Percentiles rank a stretch among this genome's conserved stretches.
phyloP scores from a whole-genome alignment of 53 echinoderm and acorn worm species.

The Antedon mediterranea region DNA sequence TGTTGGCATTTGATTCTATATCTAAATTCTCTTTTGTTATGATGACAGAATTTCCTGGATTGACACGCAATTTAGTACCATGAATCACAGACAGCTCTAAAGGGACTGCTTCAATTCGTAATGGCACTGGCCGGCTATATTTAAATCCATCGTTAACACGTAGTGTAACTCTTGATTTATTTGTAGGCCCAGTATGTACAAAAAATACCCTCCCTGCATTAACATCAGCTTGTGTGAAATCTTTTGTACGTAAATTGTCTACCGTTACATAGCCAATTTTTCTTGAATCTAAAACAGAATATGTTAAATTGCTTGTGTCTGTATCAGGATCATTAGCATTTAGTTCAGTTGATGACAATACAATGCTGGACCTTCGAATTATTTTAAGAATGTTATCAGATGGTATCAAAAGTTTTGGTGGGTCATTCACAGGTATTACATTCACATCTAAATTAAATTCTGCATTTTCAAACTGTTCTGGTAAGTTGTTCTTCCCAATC shows the following conservation, averaged over 20 bases:
- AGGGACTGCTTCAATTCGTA: slow-evolving; percentile 58
- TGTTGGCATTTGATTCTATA: slow-evolving; percentile 62
- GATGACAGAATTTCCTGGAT: slow-evolving; percentile 37
- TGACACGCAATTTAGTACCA: slow-evolving; percentile 32
- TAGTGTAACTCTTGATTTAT: slow-evolving; percentile 60
- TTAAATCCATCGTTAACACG: slow-evolving; percentile 48
- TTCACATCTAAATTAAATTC: slow-evolving; percentile 41
- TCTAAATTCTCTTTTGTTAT: slow-evolving; percentile 32
- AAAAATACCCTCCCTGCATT: slow-evolving; percentile 43
- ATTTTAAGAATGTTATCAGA: slow-evolving; percentile 59
- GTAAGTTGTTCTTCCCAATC: slow-evolving; percentile 33
- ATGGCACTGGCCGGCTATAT: slow-evolving; percentile 60
- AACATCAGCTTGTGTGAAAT: slow-evolving; percentile 74
- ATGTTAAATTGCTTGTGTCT: slow-evolving; percentile 30
- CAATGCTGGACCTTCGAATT: slow-evolving; percentile 36
- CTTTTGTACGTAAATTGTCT: not conserved
- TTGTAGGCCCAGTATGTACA: slow-evolving; percentile 60
- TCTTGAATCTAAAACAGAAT: slow-evolving; percentile 47
- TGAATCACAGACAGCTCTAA: slow-evolving; percentile 41
- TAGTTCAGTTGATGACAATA: slow-evolving; percentile 29
- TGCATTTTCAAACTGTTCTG: slow-evolving; percentile 28
- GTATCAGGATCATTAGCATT: slow-evolving; percentile 68
- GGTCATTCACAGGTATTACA: slow-evolving; percentile 67
- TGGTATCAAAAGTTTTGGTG: slow-evolving; percentile 52
- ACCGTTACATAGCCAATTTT: slow-evolving; percentile 55